Percentiles rank a stretch among this genome's conserved stretches.
These are phyloP conservation scores for Ceratothoa steindachneri DNA, from an alignment of 2,888 invertebrate genomes.

Conservation along the genomic window DNA sequence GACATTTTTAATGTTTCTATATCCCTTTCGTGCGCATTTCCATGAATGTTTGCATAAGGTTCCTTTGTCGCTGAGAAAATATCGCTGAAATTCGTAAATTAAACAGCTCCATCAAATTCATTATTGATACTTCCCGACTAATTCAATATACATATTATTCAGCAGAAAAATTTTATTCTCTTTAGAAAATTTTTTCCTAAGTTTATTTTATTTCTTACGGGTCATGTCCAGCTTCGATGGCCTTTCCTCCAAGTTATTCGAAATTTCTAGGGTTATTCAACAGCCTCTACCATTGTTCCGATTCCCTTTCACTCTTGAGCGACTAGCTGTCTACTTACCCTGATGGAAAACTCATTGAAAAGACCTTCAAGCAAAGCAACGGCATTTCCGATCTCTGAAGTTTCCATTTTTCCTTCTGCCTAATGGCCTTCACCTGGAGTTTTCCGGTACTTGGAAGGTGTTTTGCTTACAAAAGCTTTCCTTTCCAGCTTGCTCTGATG, in stretches of 20 bases:
- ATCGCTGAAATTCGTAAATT: no score
- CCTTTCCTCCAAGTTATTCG: not conserved
- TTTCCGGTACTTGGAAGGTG: not conserved
- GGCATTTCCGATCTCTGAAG: not conserved
- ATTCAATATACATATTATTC: no score
- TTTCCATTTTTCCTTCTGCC: not conserved
- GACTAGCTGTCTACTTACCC: constrained; percentile 3
- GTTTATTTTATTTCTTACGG: not conserved
- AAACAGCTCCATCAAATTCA: no score
- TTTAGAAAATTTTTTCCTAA: not conserved
- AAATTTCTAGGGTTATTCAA: constrained; percentile 1
- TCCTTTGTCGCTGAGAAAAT: no score
- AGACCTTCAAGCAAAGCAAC: not conserved
- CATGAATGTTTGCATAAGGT: no score
- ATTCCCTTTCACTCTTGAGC: constrained; percentile 1
- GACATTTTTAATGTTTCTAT: no score
- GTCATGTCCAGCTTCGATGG: not conserved
- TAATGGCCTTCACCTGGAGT: constrained; percentile 10
- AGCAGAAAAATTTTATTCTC: no score
- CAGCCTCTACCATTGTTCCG: constrained; percentile 1
- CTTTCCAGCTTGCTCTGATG: not conserved
- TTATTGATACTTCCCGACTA: no score
- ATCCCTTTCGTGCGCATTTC: no score
- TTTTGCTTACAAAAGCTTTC: constrained; percentile 9
- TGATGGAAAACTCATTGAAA: constrained; percentile 8